Percentiles rank a stretch among this genome's conserved stretches.
These are phyloP conservation scores for Heliconius erato DNA, from an alignment of 2,888 invertebrate species.

Conservation along the genomic window DNA sequence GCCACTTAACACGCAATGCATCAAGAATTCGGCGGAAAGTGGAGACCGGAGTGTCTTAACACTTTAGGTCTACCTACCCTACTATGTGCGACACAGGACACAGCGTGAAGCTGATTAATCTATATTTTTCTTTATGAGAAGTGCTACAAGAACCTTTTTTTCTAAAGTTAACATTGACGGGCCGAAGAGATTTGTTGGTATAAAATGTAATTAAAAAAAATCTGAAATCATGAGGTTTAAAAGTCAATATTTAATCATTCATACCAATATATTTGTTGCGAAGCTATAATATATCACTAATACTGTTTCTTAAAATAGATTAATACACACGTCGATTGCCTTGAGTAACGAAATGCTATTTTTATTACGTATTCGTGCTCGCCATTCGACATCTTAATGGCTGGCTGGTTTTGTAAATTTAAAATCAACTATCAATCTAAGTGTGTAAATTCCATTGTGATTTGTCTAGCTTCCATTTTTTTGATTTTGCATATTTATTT, in stretches of 20 bases:
- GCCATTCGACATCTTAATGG: constrained; percentile 30
- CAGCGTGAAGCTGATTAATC: too few relatives aligned
- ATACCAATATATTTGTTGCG: background rate
- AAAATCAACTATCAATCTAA: too few relatives aligned
- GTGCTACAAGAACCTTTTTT: too few relatives aligned
- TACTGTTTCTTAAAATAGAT: constrained; percentile 50
- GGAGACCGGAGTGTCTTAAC: too few relatives aligned
- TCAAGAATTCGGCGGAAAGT: too few relatives aligned
- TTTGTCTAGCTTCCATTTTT: background rate
- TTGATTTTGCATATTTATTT: too few relatives aligned
- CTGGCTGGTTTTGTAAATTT: constrained; percentile 41
- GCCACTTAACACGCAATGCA: too few relatives aligned
- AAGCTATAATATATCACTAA: constrained; percentile 17
- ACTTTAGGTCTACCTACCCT: too few relatives aligned
- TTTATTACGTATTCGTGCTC: constrained; percentile 55
- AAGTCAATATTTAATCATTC: constrained; percentile 1
- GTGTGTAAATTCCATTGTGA: background rate
- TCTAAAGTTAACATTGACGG: background rate
- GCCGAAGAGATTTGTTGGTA: background rate
- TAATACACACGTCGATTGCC: constrained; percentile 54
- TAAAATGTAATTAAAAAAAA: background rate
- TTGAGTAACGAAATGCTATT: constrained; percentile 56
- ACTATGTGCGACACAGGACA: too few relatives aligned
- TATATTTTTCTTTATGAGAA: too few relatives aligned
- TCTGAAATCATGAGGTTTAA: background rate